Conservation (phyloP, 2,888 invertebrate genomes). For the Serrognathus titanus region DNA sequence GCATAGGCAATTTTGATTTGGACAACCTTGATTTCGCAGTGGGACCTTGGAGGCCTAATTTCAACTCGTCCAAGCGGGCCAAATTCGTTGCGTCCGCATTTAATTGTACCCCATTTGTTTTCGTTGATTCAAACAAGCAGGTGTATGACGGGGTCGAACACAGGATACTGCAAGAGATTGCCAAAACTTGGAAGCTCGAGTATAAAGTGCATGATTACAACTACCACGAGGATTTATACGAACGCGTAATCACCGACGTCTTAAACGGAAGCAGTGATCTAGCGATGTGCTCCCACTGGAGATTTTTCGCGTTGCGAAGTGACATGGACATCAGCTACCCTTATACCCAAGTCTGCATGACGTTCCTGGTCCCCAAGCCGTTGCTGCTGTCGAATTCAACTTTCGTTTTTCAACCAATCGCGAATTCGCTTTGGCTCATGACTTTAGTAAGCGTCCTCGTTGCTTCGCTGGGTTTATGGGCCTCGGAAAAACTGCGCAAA, state of each 20-base stretch:
- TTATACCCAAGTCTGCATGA: constrained; percentile 28
- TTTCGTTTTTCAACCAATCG: constrained; percentile 32
- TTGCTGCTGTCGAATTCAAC: constrained; percentile 26
- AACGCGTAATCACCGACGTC: constrained; percentile 15
- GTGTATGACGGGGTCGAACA: constrained; percentile 26
- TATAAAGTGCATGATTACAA: constrained; percentile 14
- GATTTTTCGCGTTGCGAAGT: constrained; percentile 1
- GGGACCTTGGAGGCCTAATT: neutral
- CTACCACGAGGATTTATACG: constrained; percentile 20
- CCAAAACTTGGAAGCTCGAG: constrained; percentile 23
- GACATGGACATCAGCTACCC: constrained; percentile 26
- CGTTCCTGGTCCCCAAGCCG: constrained; percentile 36
- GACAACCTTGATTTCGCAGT: neutral
- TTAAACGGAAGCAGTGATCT: constrained; percentile 21
- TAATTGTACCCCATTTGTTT: constrained; percentile 27
- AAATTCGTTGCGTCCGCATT: constrained; percentile 19
- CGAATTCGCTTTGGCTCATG: neutral
- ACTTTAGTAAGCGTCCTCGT: neutral
- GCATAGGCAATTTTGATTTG: neutral
- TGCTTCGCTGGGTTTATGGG: neutral
- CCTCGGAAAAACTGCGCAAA: neutral
- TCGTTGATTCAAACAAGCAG: constrained; percentile 12
- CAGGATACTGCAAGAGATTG: constrained; percentile 25
- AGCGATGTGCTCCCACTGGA: constrained; percentile 32
- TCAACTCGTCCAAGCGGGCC: neutral